phyloP scores from a whole-genome alignment of 2,888 invertebrate species.

The Ophraella communa region DNA sequence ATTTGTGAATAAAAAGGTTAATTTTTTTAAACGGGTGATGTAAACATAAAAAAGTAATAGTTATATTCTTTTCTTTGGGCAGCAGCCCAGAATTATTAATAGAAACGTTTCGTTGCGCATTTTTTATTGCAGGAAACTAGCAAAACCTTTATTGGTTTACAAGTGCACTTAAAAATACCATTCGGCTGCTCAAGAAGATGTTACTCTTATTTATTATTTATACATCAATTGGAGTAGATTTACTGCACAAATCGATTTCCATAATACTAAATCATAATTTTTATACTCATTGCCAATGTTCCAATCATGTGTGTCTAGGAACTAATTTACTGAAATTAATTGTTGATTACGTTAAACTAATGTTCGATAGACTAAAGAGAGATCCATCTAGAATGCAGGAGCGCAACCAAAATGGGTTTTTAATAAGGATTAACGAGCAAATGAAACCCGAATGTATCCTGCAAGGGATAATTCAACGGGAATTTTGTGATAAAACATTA shows the following conservation, averaged over 20 bases:
- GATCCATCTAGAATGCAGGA: background rate
- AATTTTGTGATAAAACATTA: no score
- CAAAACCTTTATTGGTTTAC: background rate
- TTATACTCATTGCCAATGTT: conserved; percentile 16
- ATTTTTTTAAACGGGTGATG: no score
- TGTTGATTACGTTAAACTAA: conserved; percentile 22
- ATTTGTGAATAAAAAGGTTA: no score
- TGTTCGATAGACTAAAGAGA: conserved; percentile 9
- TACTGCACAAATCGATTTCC: background rate
- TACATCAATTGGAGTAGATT: background rate
- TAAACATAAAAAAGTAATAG: no score
- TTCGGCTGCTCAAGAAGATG: background rate
- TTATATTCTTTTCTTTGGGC: no score
- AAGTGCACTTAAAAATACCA: background rate
- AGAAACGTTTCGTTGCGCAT: background rate
- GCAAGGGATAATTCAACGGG: no score
- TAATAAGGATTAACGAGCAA: background rate
- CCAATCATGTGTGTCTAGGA: conserved; percentile 19
- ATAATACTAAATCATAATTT: conserved; percentile 24
- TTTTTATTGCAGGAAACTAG: background rate
- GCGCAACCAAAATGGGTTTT: background rate
- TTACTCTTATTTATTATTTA: background rate
- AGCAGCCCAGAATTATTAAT: no score
- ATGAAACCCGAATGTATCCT: no score
- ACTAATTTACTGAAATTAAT: conserved; percentile 26